Evolutionary conservation across 2,888 invertebrate genomes (phyloP), one percentile per base, ranked within the genome.

Genomic region (Aspidapion aeneum): DNA sequence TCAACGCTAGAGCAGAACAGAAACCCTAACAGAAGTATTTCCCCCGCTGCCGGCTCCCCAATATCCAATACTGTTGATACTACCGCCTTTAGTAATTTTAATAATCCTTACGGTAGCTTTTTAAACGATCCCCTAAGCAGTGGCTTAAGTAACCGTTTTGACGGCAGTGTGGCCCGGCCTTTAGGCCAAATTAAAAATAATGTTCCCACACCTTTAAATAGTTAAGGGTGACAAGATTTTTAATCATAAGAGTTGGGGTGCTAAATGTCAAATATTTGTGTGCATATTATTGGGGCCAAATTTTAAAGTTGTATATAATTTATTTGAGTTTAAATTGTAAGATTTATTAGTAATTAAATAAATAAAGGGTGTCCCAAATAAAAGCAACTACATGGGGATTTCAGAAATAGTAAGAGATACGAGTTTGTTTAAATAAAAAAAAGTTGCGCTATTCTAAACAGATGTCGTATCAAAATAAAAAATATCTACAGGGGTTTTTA

Each of bases 111-210:
- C 3, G 12, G 35, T 35, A 35, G 12, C 12, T 35, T 35, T 35
- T 12, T 35, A 35, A 35, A 35, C 12, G 12, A 35, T 12, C 5
- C 5, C 12, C 12, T 35, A 35, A 35, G 12, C 12, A 35, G 12
- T 12, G 35, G 5, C 12, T 35, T 35, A 17, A n/a, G 17, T n/a
- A 52, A 52, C 19, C 52, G 5, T 7, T 52, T 18, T n/a, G 52
- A 52, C 20, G 68, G 69, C 51, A 68, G 71, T 50, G 58, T 76
- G 7, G 72, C 75, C n/a, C 70, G 72, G 70, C 74, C 77, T 19
- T 68, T 78, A 66, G 74, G 75, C 55, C 76, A 76, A 63, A 74
- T 78, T 60, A 73, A 72, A 65, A 76, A 74, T 69, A 70, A n/a
- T n/a, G n/a, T 78, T 51, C 74, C 77, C 9, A 76, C 75, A 21